These are phyloP conservation scores for Trinorchestia longiramus DNA, from an alignment of 1,140 invertebrate species.

Conservation along the genomic window DNA sequence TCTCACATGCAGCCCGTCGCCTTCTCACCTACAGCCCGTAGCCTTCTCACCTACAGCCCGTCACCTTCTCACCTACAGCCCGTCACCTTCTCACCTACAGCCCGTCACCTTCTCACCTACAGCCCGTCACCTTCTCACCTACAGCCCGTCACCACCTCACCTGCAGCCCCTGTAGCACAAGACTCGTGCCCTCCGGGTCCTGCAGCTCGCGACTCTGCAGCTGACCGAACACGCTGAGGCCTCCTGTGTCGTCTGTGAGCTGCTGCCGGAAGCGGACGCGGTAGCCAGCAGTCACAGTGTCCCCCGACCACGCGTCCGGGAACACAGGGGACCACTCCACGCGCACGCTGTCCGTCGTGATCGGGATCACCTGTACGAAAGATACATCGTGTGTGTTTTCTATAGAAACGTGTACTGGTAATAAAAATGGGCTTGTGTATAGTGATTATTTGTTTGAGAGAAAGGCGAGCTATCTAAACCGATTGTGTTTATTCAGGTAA, in stretches of 20 bases:
- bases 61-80: too few species aligned
- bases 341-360: slow-evolving; percentile 79
- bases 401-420: neutral
- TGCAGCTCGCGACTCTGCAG: slow-evolving; percentile 86
- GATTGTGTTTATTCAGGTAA: too few species aligned
- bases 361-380: slow-evolving; percentile 62
- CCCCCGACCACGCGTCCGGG: slow-evolving; percentile 87
- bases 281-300: slow-evolving; percentile 87
- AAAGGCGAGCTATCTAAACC: too few species aligned
- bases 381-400: neutral
- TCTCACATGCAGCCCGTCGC: too few species aligned
- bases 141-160: too few species aligned
- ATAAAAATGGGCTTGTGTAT: neutral
- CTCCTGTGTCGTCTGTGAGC: slow-evolving; percentile 77
- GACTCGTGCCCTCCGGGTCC: slow-evolving; percentile 78
- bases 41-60: too few species aligned
- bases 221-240: slow-evolving; percentile 82
- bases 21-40: too few species aligned
- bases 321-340: slow-evolving; percentile 85
- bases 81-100: too few species aligned
- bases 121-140: too few species aligned
- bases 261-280: slow-evolving; percentile 86
- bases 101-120: too few species aligned
- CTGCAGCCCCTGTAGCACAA: slow-evolving; percentile 66
- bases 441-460: too few species aligned